These are phyloP conservation scores for Colinus virginianus DNA, from an alignment of 2,113 vertebrate species.

Conservation along the genomic window DNA sequence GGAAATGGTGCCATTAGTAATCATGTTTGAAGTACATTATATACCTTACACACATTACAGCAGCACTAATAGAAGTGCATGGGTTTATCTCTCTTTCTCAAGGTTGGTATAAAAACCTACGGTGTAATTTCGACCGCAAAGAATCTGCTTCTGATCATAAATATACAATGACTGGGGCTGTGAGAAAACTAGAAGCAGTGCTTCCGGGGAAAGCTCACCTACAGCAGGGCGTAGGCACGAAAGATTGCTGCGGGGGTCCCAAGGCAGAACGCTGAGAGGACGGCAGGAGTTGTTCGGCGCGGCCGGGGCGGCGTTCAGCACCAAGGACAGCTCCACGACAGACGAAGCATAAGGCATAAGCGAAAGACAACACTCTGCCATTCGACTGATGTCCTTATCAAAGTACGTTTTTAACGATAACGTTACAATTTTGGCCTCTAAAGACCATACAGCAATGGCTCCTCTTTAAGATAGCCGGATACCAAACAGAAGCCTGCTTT, in stretches of 20 bases:
- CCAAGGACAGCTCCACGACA: not conserved
- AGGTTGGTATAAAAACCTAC: not conserved
- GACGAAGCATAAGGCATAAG: not conserved
- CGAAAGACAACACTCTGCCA: not conserved
- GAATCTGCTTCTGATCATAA: fast-evolving
- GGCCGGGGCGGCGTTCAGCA: not conserved
- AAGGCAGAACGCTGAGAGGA: not conserved
- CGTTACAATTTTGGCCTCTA: not conserved
- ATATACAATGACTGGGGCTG: not conserved
- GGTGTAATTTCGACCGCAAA: not conserved
- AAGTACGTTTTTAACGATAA: not conserved
- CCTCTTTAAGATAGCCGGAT: not conserved
- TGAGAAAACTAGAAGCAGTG: not conserved
- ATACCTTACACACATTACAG: not conserved
- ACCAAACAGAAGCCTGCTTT: not conserved
- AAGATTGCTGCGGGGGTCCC: not conserved
- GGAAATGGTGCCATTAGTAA: not conserved
- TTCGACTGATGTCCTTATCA: not conserved
- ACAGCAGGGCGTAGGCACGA: fast-evolving
- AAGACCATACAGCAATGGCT: too few species aligned
- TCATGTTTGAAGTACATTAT: not conserved
- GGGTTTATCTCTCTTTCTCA: fast-evolving
- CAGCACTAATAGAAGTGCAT: not conserved
- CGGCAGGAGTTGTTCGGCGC: not conserved
- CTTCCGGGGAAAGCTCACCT: not conserved